A percentile compares a stretch with the other conserved stretches of the same genome.
phyloP scores from a whole-genome alignment of 1,140 invertebrate species.

The Aphaenogaster rudis region DNA sequence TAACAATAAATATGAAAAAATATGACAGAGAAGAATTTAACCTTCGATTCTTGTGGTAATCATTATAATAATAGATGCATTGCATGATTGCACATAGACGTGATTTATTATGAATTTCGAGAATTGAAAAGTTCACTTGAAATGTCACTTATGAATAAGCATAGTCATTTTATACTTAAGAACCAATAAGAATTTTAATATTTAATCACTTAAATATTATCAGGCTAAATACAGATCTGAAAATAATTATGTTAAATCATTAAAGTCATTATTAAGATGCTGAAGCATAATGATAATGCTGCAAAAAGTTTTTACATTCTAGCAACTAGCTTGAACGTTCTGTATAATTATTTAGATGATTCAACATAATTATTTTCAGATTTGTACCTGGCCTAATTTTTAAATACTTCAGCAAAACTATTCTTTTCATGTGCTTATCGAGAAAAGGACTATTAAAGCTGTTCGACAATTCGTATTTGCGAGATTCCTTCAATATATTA shows the following conservation, averaged over 20 bases:
- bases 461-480: neutral
- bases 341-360: no score
- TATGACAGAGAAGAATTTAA: neutral
- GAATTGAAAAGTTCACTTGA: neutral
- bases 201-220: neutral
- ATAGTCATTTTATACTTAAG: neutral
- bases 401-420: no score
- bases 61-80: neutral
- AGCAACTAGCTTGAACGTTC: no score
- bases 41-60: neutral
- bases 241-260: no score
- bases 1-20: neutral
- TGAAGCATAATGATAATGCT: no score
- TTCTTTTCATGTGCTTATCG: neutral
- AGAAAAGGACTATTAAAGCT: neutral
- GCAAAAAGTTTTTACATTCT: no score
- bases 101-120: neutral
- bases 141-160: neutral
- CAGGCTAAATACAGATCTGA: no score
- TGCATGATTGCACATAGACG: neutral
- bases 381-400: no score
- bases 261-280: no score
- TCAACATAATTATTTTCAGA: no score
- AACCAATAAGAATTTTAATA: neutral
- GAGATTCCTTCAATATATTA: slow-evolving; percentile 8